Conservation (phyloP, 2,113 vertebrate species). For the Lamprologus tigripictilis region DNA sequence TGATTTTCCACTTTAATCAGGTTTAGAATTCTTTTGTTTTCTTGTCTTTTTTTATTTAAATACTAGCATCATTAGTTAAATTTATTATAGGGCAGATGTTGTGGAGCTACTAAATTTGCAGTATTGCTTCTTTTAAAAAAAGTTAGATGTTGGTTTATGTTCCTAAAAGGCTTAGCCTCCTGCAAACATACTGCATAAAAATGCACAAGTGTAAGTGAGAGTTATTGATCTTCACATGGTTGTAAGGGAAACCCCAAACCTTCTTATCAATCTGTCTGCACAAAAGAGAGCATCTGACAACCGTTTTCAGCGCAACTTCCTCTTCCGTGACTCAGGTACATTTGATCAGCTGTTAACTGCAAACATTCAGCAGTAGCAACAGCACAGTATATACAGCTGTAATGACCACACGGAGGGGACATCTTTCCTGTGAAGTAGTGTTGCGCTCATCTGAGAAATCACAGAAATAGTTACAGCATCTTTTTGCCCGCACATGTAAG, state of each 20-base stretch:
- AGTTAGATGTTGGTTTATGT: background rate
- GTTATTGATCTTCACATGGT: background rate
- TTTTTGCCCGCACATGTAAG: background rate
- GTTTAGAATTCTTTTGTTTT: background rate
- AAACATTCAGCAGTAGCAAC: background rate
- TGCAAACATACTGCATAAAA: background rate
- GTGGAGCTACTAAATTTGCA: background rate
- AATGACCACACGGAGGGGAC: background rate
- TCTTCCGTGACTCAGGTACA: background rate
- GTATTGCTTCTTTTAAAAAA: background rate
- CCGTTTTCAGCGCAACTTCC: background rate
- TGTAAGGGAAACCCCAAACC: background rate
- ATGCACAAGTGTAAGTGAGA: background rate
- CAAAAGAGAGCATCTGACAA: background rate
- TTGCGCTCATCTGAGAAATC: background rate
- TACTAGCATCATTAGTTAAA: background rate
- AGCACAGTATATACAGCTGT: background rate
- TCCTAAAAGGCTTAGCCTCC: background rate
- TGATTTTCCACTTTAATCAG: background rate
- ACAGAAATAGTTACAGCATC: background rate
- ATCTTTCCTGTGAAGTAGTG: background rate
- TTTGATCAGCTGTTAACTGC: background rate
- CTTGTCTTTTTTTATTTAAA: background rate
- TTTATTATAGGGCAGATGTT: background rate
- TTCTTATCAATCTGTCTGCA: background rate